Evolutionary conservation across 2,888 invertebrate species (phyloP).

Genomic region (Heteropelma amictum): DNA sequence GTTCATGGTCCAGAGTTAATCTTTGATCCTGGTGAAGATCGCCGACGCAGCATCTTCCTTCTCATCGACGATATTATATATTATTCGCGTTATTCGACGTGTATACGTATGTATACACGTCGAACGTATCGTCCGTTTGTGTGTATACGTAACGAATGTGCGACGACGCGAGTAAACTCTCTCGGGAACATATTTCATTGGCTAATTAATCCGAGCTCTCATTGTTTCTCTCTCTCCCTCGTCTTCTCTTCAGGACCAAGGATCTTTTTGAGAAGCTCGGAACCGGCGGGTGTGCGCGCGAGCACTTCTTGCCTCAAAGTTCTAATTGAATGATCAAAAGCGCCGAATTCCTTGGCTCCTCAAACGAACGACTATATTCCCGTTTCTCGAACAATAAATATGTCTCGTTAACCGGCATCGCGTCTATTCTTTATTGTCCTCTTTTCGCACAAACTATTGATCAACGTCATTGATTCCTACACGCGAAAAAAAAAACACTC

Average conservation of each 20-base stretch:
- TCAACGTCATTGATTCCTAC: not conserved
- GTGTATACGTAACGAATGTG: slow-evolving; percentile 28
- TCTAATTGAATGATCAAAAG: slow-evolving; percentile 63
- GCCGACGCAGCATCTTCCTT: slow-evolving; percentile 48
- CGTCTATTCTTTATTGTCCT: not conserved
- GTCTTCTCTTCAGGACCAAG: slow-evolving; percentile 26
- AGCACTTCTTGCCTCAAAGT: slow-evolving; percentile 25
- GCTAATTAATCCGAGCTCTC: slow-evolving; percentile 58
- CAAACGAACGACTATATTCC: slow-evolving; percentile 32
- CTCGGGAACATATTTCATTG: slow-evolving; percentile 57
- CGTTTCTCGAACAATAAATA: slow-evolving; percentile 57
- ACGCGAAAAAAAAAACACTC: not conserved
- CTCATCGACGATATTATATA: slow-evolving; percentile 38
- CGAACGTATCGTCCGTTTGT: no score
- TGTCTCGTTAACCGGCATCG: slow-evolving; percentile 51
- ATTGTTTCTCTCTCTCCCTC: slow-evolving; percentile 21
- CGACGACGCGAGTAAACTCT: slow-evolving; percentile 39
- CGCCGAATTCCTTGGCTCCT: slow-evolving; percentile 51
- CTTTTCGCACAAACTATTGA: not conserved
- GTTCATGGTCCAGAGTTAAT: slow-evolving; percentile 41
- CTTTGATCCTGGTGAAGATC: slow-evolving; percentile 51
- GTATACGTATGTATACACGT: not conserved
- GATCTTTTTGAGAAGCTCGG: slow-evolving; percentile 35
- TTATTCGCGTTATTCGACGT: slow-evolving; percentile 12
- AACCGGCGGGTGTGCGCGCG: slow-evolving; percentile 53